phyloP scores from a whole-genome alignment of 2,888 invertebrate genomes.

The Drosophila mulleri region DNA sequence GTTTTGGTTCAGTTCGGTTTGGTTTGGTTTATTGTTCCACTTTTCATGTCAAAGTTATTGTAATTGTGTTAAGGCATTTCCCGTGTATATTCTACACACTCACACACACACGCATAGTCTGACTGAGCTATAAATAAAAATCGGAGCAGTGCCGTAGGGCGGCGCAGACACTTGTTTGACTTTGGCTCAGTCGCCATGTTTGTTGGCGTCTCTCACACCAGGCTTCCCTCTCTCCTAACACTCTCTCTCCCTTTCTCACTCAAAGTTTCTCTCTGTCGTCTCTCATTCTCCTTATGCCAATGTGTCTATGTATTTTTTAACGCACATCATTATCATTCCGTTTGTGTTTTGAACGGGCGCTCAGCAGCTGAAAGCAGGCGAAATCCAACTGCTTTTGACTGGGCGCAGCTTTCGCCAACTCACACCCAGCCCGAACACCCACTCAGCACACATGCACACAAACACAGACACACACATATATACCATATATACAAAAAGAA shows the following conservation, averaged over 20 bases:
- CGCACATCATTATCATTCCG: conserved; percentile 83
- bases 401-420: conserved; percentile 17
- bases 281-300: conserved; percentile 20
- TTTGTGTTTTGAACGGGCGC: conserved; percentile 81
- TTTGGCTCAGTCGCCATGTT: conserved; percentile 64
- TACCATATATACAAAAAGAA: conserved; percentile 2
- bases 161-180: conserved; percentile 75
- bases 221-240: neutral
- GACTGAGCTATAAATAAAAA: conserved; percentile 66
- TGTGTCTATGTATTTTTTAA: conserved; percentile 67
- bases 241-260: neutral
- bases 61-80: conserved; percentile 82
- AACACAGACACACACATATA: neutral
- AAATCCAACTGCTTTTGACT: conserved; percentile 10
- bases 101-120: conserved; percentile 29
- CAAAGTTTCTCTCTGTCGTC: neutral
- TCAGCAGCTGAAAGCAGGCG: conserved; percentile 59
- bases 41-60: conserved; percentile 82
- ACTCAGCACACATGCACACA: neutral
- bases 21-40: conserved; percentile 78
- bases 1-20: conserved; percentile 49
- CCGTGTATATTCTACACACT: conserved; percentile 69
- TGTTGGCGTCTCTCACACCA: conserved; percentile 29
- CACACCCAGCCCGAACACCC: neutral
- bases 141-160: conserved; percentile 28